These are phyloP conservation scores for Brachyopa scutellaris DNA, from an alignment of 2,888 invertebrate genomes.

Conservation along the genomic window DNA sequence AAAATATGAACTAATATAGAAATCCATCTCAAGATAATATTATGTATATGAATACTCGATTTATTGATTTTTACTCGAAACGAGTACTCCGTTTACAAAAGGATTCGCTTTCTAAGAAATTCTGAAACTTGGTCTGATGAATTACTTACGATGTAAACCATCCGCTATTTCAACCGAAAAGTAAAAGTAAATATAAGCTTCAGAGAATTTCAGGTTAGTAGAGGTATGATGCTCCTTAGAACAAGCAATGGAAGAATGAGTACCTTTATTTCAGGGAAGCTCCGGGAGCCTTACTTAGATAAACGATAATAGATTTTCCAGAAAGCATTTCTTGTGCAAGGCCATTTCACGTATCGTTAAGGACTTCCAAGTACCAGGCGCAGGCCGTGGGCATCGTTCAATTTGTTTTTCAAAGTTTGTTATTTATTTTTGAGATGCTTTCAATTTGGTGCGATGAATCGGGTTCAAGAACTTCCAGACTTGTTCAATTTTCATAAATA, in stretches of 20 bases:
- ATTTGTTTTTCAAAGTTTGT: neutral
- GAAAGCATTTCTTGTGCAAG: neutral
- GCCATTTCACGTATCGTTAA: neutral
- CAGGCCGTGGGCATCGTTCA: neutral
- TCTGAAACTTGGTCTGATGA: too few relatives aligned
- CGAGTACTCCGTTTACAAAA: neutral
- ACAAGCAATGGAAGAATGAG: too few relatives aligned
- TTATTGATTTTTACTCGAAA: conserved; percentile 1
- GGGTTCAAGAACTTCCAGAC: neutral
- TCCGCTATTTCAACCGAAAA: too few relatives aligned
- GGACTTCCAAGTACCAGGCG: neutral
- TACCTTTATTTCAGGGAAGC: too few relatives aligned
- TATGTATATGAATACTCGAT: neutral
- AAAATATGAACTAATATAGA: neutral
- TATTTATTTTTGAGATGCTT: neutral
- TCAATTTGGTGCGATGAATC: neutral
- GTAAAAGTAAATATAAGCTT: too few relatives aligned
- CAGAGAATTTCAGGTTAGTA: neutral
- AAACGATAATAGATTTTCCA: neutral
- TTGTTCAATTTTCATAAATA: neutral
- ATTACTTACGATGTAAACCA: too few relatives aligned
- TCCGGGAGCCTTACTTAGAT: neutral
- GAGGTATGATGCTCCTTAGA: neutral
- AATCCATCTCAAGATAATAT: neutral
- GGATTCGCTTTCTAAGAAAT: neutral